Evolutionary conservation across 2,797 vertebrate genomes (phyloP), one percentile per base, ranked within the genome.

Genomic region (Mormyrus hasselquistii): DNA sequence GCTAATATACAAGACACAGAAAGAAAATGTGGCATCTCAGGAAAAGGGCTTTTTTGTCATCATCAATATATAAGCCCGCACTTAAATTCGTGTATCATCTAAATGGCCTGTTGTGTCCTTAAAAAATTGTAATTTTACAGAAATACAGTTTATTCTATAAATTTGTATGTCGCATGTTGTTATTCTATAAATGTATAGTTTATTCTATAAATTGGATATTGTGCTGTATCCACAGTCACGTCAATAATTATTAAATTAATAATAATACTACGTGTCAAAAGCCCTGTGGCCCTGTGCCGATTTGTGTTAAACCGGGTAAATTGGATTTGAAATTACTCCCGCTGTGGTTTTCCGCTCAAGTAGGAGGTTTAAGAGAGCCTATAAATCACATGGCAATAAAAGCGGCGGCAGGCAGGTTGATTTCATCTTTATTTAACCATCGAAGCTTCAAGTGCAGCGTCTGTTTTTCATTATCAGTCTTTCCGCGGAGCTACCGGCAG

Each of bases 371-470:
- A 41, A 87, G 49, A 47, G 34, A 65, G 41, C 38, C 57, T 22
- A 65, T 87, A 87, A 69, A 87, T 87, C 86, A 87, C 55, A 19
- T 12, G 5, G 59, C 86, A 16, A 49, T 87, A 87, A 87, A 87
- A 87, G 41, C 14, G 55, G 44, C 44, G n/a, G 16, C 29, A 65
- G 55, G 38, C 34, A 25, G 49, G 38, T 44, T 25, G 59, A 57
- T 22, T 65, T 87, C 86, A 87, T 59, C 86, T 87, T 87, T 62
- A 62, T 57, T 87, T 62, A 65, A 87, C 86, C 57, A 65, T 10
- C 73, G 50, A 84, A 87, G 89, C 88, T 85, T 90, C 44, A 65
- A 89, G 57, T 87, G 79, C 47, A 14, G 9, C 86, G 50, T 88
- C 22, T 38, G 47, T 19, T 89, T 52, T 86, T 69, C 73, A 49